Conservation (phyloP, 1,140 invertebrate species). For the Orchestia grillus region DNA sequence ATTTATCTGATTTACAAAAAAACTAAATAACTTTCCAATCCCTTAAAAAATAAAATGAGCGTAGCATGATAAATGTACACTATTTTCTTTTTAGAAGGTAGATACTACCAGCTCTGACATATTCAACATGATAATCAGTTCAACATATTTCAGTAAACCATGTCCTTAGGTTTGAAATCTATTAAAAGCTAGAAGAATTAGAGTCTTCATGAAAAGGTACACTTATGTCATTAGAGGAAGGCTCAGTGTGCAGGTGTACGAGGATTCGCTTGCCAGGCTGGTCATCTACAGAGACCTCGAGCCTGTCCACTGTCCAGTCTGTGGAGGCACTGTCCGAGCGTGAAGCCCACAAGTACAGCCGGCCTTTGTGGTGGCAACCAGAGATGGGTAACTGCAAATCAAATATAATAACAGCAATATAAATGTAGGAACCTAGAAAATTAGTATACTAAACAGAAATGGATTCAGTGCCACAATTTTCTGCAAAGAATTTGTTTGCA, state of each 20-base stretch:
- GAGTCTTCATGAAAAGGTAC: background rate
- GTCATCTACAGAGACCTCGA: background rate
- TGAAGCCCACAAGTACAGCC: background rate
- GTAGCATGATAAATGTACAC: background rate
- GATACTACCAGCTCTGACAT: background rate
- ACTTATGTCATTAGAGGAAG: background rate
- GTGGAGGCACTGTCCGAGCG: background rate
- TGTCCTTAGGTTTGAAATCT: background rate
- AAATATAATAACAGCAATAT: background rate
- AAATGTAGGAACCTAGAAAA: background rate
- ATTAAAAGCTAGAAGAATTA: background rate
- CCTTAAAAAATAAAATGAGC: background rate
- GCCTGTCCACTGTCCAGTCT: conserved; percentile 18
- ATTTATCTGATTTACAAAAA: background rate
- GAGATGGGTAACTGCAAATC: background rate
- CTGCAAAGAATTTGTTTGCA: background rate
- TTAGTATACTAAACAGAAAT: background rate
- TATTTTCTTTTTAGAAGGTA: background rate
- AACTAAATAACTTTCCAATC: background rate
- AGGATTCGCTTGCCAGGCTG: conserved; percentile 45
- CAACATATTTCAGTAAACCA: background rate
- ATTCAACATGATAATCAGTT: background rate
- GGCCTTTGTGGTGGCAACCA: background rate
- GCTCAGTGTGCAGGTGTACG: background rate
- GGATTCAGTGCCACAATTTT: background rate